Base-by-base conservation (phyloP, 2,888 invertebrate species). In the Orchesella flavescens region DNA sequence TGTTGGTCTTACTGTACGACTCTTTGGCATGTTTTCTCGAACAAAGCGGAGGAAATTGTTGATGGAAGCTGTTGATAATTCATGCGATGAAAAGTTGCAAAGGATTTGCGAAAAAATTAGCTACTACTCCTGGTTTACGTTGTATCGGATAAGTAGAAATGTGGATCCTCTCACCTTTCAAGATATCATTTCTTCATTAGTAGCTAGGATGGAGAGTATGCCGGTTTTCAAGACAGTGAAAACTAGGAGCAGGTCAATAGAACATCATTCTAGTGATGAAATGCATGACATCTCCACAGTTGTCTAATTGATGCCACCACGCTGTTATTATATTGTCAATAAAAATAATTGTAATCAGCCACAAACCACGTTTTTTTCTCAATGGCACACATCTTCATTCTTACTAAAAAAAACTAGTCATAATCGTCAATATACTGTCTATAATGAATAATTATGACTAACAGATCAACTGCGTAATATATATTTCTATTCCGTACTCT, bases 111-210 rank as follows among this genome's bases (percentile, higher is more conserved):
- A 76, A 71, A 82, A 82, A 46, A 71, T 82, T 57, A 71, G 82
- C 21, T 71, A 76, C 23, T 82, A 82, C 63, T 69, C 82, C 9
- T 82, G 82, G 82, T 82, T 82, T 55, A 76, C 76, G 0, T 44
- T 82, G 34, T 71, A 76, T 49, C 61, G 82, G 63, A 82, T 82
- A 44, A 82, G 82, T 24, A 69, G 82, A 57, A 82, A 82, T 34
- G 76, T 82, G 15, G 76, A 82, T 57, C 71, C 82, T 55, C 55
- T 82, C 49, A 82, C 82, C 23, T 82, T 76, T 76, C 82, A 82
- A 53, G 82, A 82, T 63, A 76, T 82, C 9, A 76, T 82, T 71
- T 75, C 76, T 46, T 82, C 82, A n/a, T 44, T 82, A 15, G 19
- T 82, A 46, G 19, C 55, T 17, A 69, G 71, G 24, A 69, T 82